A percentile compares a stretch with the other conserved stretches of the same genome.
Evolutionary conservation across 2,888 invertebrate genomes (phyloP).

Genomic region (Eulithis testata): DNA sequence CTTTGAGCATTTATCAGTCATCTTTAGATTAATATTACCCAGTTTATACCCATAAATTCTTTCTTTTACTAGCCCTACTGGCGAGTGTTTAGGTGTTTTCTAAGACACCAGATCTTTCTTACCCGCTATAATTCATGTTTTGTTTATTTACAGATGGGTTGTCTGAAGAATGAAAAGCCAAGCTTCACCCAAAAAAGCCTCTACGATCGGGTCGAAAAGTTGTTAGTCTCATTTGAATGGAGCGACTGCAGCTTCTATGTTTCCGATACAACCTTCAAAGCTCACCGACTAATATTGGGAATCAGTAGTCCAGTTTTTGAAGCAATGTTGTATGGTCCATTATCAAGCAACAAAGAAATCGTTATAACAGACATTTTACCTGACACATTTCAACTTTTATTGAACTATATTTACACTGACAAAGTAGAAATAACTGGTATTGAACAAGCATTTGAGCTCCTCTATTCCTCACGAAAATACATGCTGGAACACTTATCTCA

Average conservation of each 20-base stretch:
- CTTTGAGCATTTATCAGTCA: too few species aligned
- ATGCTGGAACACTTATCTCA: constrained; percentile 81
- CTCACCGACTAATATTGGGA: constrained; percentile 86
- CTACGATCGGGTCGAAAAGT: constrained; percentile 76
- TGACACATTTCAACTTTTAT: constrained; percentile 84
- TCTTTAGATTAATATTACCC: too few species aligned
- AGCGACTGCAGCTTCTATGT: constrained; percentile 86
- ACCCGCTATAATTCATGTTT: neutral
- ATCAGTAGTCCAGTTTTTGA: constrained; percentile 88
- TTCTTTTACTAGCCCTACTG: too few species aligned
- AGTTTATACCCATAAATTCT: too few species aligned
- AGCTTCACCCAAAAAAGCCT: constrained; percentile 60
- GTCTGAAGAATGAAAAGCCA: constrained; percentile 57
- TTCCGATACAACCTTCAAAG: constrained; percentile 78
- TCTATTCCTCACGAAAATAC: constrained; percentile 88
- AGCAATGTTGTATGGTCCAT: constrained; percentile 87
- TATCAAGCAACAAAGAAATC: constrained; percentile 80
- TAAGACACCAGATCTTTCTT: neutral
- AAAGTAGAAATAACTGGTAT: constrained; percentile 81
- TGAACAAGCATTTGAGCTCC: constrained; percentile 85
- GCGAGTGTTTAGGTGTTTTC: neutral
- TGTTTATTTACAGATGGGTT: constrained; percentile 71
- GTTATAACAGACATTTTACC: constrained; percentile 85
- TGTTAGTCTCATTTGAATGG: constrained; percentile 80
- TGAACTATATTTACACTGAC: constrained; percentile 87